A percentile compares a stretch with the other conserved stretches of the same genome.
Evolutionary conservation across 2,888 invertebrate genomes (phyloP).

Genomic region (Tenthredo mesomela): DNA sequence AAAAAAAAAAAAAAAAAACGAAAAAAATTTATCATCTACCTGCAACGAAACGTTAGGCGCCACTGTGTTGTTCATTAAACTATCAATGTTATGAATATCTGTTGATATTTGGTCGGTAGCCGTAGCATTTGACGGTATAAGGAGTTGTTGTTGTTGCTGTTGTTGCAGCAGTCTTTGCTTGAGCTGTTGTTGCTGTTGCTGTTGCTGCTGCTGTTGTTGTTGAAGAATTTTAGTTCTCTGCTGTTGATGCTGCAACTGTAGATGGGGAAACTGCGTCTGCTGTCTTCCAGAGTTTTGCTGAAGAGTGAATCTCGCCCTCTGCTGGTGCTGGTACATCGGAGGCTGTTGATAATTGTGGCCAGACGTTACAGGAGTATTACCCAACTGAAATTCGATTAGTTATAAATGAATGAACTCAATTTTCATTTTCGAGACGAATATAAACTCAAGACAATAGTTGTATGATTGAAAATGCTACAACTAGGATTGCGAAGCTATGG

Average conservation of each 20-base stretch:
- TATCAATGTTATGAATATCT: constrained; percentile 87
- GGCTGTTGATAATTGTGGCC: constrained; percentile 77
- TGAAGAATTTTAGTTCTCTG: constrained; percentile 75
- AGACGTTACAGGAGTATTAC: constrained; percentile 74
- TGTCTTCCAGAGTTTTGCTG: constrained; percentile 70
- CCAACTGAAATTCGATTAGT: constrained; percentile 65
- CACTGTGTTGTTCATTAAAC: constrained; percentile 90
- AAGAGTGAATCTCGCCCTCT: constrained; percentile 71
- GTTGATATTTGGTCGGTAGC: constrained; percentile 80
- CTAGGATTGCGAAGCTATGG: background rate
- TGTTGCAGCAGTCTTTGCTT: constrained; percentile 87
- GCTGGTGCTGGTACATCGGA: constrained; percentile 76
- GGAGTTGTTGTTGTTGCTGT: constrained; percentile 90
- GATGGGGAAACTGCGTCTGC: constrained; percentile 70
- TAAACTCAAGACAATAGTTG: constrained; percentile 35
- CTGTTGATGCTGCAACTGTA: constrained; percentile 76
- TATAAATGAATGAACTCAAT: background rate
- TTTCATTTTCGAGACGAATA: background rate
- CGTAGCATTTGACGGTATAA: constrained; percentile 89
- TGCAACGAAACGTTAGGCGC: constrained; percentile 95
- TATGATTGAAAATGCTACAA: constrained; percentile 21
- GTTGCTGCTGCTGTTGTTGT: constrained; percentile 78
- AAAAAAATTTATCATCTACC: constrained; percentile 67
- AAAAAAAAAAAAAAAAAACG: background rate
- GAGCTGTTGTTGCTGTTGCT: constrained; percentile 79